Evolutionary conservation across 2,113 vertebrate species (phyloP).

Genomic region (Poicephalus meyeri): DNA sequence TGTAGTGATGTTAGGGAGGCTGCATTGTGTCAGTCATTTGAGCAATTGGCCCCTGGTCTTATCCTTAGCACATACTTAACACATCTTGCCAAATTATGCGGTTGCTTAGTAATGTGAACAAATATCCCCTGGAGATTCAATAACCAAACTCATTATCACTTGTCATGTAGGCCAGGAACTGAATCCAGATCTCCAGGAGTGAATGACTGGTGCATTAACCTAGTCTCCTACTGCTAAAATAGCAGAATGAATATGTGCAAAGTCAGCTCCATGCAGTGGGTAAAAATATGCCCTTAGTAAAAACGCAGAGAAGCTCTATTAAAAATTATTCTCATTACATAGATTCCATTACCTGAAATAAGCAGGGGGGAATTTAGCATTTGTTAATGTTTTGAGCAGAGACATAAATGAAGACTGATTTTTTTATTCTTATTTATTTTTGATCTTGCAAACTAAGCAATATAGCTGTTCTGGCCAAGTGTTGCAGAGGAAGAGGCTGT

Average conservation of each 20-base stretch:
- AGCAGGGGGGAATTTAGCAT: background rate
- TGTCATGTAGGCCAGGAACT: slow-evolving; percentile 65
- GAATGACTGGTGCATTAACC: slow-evolving; percentile 57
- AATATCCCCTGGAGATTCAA: slow-evolving; percentile 69
- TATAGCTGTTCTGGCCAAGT: background rate
- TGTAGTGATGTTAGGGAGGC: background rate
- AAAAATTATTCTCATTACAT: slow-evolving; percentile 10
- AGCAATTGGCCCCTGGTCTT: slow-evolving; percentile 61
- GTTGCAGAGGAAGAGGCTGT: background rate
- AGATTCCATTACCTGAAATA: slow-evolving; percentile 35
- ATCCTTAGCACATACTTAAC: slow-evolving; percentile 55
- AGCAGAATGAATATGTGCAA: slow-evolving; percentile 45
- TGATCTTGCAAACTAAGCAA: background rate
- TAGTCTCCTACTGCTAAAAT: slow-evolving; percentile 55
- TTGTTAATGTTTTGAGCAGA: background rate
- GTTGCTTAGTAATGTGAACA: slow-evolving; percentile 69
- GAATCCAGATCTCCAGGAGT: slow-evolving; percentile 65
- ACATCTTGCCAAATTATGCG: slow-evolving; percentile 60
- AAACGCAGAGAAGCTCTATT: slow-evolving; percentile 10
- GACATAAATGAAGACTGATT: background rate
- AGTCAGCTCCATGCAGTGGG: slow-evolving; percentile 8
- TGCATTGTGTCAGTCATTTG: slow-evolving; percentile 51
- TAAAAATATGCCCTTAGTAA: slow-evolving; percentile 42
- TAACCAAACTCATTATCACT: slow-evolving; percentile 70
- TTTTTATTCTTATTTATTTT: background rate